Evolutionary conservation across 2,888 invertebrate species (phyloP), one percentile per base, ranked within the genome.

Genomic region (Ormyrus nitidulus): DNA sequence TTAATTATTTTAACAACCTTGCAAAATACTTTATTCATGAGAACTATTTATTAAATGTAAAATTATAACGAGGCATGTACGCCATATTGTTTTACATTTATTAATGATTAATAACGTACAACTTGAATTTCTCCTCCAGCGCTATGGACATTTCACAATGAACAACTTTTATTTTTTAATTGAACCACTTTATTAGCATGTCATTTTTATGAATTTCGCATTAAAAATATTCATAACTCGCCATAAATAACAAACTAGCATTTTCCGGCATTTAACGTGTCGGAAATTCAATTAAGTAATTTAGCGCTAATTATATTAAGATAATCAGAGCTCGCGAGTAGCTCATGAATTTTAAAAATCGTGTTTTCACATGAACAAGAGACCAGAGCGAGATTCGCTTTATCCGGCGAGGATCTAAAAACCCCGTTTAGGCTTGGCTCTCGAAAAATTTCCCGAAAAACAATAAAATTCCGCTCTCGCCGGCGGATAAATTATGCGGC

Each of bases 281-380:
- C 66, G 74, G 66, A 75, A 65, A 68, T 59, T 68, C 58, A 75
- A 68, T 59, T 53, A 59, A 66, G 59, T 19, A 68, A 66, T 46
- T 49, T 13, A 7, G 10, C 19, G 49, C 46, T 75, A 59, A 75
- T 59, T 75, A 19, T 46, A 46, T 64, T 54, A 51, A 62, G 64
- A 64, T 73, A 73, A 64, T 56, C 44, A 34, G 54, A 62, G 2
- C 11, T 11, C 34, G 10, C 49, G 13, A 7, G 6, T 56, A 56
- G 49, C 51, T 53, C 34, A 53, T 72, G 72, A 61, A 72, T 72
- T 34, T 34, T 72, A 13, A 6, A 72, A 72, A 61, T 69, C 19
- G 48, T 49, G 11, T 48, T 9, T 10, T 51, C 19, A 34, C 46
- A 13, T 13, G 44, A 10, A 44, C 5, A 62, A 51, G 46, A 54